phyloP scores from a whole-genome alignment of 2,797 vertebrate genomes.

The Meda fulgida region DNA sequence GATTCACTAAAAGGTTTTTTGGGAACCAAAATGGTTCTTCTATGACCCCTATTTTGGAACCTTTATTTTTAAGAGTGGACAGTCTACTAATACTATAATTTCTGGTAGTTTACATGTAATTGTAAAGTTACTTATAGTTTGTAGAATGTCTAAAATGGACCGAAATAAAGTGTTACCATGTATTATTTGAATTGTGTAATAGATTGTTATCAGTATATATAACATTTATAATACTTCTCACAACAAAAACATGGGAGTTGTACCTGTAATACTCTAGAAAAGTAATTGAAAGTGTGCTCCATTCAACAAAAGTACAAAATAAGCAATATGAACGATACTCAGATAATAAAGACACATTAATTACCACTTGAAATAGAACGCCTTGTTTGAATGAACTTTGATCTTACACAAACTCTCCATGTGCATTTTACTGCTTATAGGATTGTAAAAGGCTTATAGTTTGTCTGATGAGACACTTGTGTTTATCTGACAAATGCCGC shows the following conservation, averaged over 20 bases:
- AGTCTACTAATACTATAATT: too few relatives aligned
- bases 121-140: too few relatives aligned
- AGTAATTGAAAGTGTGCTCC: background rate
- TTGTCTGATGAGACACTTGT: constrained; percentile 68
- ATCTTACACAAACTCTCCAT: background rate
- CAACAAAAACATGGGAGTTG: background rate
- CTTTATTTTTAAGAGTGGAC: too few relatives aligned
- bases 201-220: background rate
- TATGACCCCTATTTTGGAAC: too few relatives aligned
- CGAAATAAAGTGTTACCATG: background rate
- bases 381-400: background rate
- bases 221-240: background rate
- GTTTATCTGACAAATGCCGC: constrained; percentile 70
- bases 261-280: background rate
- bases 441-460: constrained; percentile 46
- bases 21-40: too few relatives aligned
- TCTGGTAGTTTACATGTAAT: too few relatives aligned
- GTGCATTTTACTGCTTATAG: background rate
- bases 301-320: background rate
- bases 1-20: too few relatives aligned
- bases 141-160: background rate
- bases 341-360: constrained; percentile 5
- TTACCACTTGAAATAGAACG: background rate
- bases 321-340: background rate
- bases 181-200: background rate